Base-by-base conservation (phyloP, 2,113 vertebrate species). In the Anhinga anhinga region DNA sequence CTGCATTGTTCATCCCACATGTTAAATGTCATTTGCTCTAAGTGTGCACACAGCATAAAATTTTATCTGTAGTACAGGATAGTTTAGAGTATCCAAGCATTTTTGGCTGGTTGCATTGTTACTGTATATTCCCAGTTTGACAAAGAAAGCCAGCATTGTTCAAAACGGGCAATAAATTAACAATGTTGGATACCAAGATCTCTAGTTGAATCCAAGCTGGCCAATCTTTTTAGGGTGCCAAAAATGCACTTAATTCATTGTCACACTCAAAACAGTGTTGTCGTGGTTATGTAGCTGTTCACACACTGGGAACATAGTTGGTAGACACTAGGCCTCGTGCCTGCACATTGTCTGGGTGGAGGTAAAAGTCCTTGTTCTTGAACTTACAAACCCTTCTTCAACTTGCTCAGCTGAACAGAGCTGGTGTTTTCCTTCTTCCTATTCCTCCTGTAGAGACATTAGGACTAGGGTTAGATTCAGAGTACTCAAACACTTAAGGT, bases 91-190 rank as follows among this genome's bases (percentile, higher is more conserved):
- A 56, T 94, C 91, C 23, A 65, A 40, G n/a, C 10, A 9, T 65
- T 97, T 97, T 90, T 93, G 87, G 84, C 93, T 93, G 50, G 27
- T 72, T 87, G 40, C 32, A 11, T 84, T 91, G 61, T 92, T 89
- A 82, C 34, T 82, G 58, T 86, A 20, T 90, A 94, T 76, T 97
- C 86, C 95, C 92, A 89, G 78, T 94, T 44, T 66, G 89, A 96
- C 58, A 53, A 15, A 77, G 66, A 47, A 89, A 82, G 94, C 94
- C 91, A 95, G 47, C 49, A 6, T 45, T 77, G 74, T 73, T 92
- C 85, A 38, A 66, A 78, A 53, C 13, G n/a, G 50, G 53, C 42
- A 42, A 26, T 86, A 86, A 78, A 86, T 91, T 53, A 82, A 4
- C 8, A 8, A 1, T 26, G 40, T 42, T 95, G 81, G 66, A 93